Base-by-base conservation (phyloP, 2,888 invertebrate species). In the Julus scanicus region DNA sequence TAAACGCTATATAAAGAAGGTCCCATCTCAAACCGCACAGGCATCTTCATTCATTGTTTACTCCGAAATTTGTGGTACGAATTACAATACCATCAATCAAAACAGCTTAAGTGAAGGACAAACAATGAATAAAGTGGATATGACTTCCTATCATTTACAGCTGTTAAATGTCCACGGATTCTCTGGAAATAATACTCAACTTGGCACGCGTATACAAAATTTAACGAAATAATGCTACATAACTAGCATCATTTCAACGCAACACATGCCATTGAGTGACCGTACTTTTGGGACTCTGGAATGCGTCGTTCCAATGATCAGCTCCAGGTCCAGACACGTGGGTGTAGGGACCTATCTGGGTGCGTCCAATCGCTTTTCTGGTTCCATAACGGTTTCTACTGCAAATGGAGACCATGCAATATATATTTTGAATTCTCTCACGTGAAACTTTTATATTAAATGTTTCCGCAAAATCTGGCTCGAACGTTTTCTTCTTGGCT, bases 391-490 rank as follows among this genome's bases (percentile, higher is more conserved):
- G 40, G 6, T 89, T 88, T 39, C 89, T 89, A 20, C 90, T 89
- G 84, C 90, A 90, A 0, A 90, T 80, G 17, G 89, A 87, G 15
- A 90, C 88, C 40, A 57, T 88, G 80, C 63, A 86, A 57, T 89
- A 89, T 6, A 90, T 89, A 44, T 90, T 89, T n/a, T 89, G 88
- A 0, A 90, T 57, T 8, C 90, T 88, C 5, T 89, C 80, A 1
- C 88, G 88, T 11, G 91, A 89, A 5, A 91, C 90, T 71, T 90
- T 91, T 88, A 92, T 92, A 1, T 91, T 90, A 89, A 92, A 91
- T 0, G 91, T 91, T 88, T 91, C 92, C 89, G 92, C 91, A 89
- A 92, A 91, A 80, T 90, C 91, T 0, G 91, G 90, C 29, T 92
- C 91, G 6, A 90, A 88, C 2, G 90, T 89, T 15, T 91, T 90